A percentile compares a stretch with the other conserved stretches of the same genome.
Evolutionary conservation across 2,888 invertebrate species (phyloP).

Genomic region (Myopa tessellatipennis): DNA sequence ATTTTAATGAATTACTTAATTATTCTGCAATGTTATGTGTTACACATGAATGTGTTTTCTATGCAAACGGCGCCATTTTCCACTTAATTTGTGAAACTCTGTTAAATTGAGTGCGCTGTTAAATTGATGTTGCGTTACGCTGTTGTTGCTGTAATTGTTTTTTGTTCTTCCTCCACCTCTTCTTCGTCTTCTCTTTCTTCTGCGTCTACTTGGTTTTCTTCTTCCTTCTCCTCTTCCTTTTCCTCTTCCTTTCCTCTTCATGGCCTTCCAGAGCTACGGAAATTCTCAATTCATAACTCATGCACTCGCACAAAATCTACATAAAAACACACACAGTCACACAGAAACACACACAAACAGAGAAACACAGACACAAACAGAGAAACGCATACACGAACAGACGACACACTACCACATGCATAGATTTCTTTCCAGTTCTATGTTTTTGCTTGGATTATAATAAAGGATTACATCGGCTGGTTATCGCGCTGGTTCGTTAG

Average conservation of each 20-base stretch:
- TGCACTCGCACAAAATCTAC: background rate
- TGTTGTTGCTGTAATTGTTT: slow-evolving; percentile 10
- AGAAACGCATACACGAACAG: too few relatives aligned
- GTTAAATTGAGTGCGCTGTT: slow-evolving; percentile 31
- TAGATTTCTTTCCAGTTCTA: background rate
- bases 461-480: background rate
- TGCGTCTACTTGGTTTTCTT: too few relatives aligned
- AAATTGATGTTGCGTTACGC: slow-evolving; percentile 28
- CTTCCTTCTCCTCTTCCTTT: too few relatives aligned
- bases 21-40: background rate
- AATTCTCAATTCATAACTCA: background rate
- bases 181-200: too few relatives aligned
- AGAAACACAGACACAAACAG: too few relatives aligned
- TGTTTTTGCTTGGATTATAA: background rate
- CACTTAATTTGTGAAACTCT: slow-evolving; percentile 45
- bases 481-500: background rate
- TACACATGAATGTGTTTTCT: background rate
- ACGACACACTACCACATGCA: background rate
- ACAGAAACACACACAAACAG: too few relatives aligned
- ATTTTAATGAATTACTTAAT: background rate
- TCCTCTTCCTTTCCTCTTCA: background rate
- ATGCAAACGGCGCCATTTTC: slow-evolving; percentile 39
- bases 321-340: too few relatives aligned
- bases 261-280: background rate
- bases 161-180: too few relatives aligned